These are phyloP conservation scores for Oxyteleia sp. DNA, from an alignment of 2,888 invertebrate species.

Conservation along the genomic window DNA sequence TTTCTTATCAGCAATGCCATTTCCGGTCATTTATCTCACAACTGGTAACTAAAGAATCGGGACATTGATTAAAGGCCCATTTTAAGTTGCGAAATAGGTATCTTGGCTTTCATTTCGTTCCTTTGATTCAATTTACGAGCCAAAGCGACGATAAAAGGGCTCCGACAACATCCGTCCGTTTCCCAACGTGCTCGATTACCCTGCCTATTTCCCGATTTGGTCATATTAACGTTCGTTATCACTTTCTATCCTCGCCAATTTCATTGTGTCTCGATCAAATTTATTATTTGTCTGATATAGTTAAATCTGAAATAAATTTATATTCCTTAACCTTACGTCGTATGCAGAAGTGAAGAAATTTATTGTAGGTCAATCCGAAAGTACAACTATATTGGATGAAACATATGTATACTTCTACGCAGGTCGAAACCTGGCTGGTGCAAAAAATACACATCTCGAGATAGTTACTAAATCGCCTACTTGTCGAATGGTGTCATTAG, in stretches of 20 bases:
- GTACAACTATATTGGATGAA: no score
- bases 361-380: no score
- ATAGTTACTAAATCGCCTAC: no score
- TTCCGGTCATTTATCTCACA: constrained; percentile 86
- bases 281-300: constrained; percentile 36
- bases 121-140: constrained; percentile 86
- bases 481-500: no score
- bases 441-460: no score
- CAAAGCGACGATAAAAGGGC: constrained; percentile 80
- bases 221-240: constrained; percentile 75
- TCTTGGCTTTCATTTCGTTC: constrained; percentile 80
- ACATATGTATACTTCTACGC: no score
- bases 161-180: constrained; percentile 70
- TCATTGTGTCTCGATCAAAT: constrained; percentile 83
- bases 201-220: constrained; percentile 63
- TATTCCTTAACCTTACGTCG: constrained; percentile 11
- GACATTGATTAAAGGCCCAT: constrained; percentile 85
- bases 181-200: constrained; percentile 67
- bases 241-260: constrained; percentile 65
- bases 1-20: constrained; percentile 86
- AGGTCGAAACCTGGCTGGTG: no score
- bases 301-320: constrained; percentile 4
- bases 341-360: background rate
- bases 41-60: constrained; percentile 82
- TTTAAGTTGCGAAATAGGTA: constrained; percentile 83